Conservation (phyloP, 2,113 vertebrate genomes). For the Glaucidium brasilianum region DNA sequence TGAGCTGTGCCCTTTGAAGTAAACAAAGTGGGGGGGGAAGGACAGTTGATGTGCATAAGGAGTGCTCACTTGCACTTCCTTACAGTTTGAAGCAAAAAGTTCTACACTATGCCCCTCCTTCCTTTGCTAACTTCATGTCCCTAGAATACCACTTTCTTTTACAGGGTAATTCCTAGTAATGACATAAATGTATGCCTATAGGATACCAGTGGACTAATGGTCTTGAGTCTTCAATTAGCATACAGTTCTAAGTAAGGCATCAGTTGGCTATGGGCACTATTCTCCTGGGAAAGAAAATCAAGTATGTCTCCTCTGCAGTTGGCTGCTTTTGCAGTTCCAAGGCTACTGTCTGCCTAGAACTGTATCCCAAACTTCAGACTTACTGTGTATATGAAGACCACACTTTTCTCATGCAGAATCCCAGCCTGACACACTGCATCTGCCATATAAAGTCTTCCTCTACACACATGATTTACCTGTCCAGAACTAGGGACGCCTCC, state of each 20-base stretch:
- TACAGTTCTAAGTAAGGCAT: background rate
- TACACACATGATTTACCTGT: background rate
- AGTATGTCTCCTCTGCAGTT: background rate
- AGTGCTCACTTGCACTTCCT: background rate
- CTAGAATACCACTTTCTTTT: background rate
- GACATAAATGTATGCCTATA: background rate
- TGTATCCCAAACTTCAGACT: background rate
- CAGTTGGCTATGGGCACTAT: background rate
- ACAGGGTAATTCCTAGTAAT: background rate
- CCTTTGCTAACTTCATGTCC: background rate
- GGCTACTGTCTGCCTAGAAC: background rate
- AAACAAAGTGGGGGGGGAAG: background rate
- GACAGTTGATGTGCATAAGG: background rate
- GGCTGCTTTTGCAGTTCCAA: background rate
- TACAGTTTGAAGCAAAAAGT: background rate
- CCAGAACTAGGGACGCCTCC: background rate
- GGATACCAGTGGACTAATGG: background rate
- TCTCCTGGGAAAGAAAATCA: background rate
- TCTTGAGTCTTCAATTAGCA: accelerated
- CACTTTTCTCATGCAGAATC: background rate
- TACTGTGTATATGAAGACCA: background rate
- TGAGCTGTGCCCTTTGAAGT: background rate
- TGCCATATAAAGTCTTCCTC: background rate
- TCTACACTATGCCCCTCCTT: background rate
- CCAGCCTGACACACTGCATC: background rate